These are phyloP conservation scores for Hemiprocne comata DNA, from an alignment of 2,113 vertebrate genomes.

Conservation along the genomic window DNA sequence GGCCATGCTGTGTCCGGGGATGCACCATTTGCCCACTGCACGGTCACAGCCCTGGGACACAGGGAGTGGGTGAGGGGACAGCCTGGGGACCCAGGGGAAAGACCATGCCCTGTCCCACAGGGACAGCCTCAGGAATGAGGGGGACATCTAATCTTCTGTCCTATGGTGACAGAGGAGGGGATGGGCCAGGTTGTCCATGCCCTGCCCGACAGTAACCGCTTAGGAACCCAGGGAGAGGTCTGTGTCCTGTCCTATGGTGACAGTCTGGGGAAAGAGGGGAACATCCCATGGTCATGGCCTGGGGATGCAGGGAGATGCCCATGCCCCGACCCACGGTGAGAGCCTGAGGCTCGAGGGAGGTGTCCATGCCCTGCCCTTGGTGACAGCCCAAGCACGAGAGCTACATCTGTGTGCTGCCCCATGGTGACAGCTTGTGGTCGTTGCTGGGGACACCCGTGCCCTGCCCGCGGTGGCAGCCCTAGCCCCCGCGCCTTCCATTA, in stretches of 20 bases:
- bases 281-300: no score
- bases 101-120: no score
- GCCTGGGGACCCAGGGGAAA: background rate
- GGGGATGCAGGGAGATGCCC: background rate
- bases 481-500: no score
- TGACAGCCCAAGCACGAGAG: background rate
- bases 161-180: background rate
- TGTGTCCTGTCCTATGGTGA: fast-evolving
- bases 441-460: no score
- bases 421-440: fast-evolving
- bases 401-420: fast-evolving
- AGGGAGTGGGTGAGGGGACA: fast-evolving
- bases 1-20: fast-evolving
- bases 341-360: fast-evolving
- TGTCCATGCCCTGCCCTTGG: no score
- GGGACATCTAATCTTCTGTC: no score
- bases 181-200: fast-evolving
- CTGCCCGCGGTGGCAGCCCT: background rate
- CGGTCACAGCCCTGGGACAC: background rate
- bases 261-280: fast-evolving
- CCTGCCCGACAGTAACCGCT: background rate
- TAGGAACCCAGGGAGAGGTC: fast-evolving
- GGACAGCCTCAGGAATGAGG: background rate
- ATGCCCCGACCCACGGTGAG: no score
- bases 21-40: fast-evolving